These are phyloP conservation scores for Samia ricini DNA, from an alignment of 1,140 invertebrate species.

Conservation along the genomic window DNA sequence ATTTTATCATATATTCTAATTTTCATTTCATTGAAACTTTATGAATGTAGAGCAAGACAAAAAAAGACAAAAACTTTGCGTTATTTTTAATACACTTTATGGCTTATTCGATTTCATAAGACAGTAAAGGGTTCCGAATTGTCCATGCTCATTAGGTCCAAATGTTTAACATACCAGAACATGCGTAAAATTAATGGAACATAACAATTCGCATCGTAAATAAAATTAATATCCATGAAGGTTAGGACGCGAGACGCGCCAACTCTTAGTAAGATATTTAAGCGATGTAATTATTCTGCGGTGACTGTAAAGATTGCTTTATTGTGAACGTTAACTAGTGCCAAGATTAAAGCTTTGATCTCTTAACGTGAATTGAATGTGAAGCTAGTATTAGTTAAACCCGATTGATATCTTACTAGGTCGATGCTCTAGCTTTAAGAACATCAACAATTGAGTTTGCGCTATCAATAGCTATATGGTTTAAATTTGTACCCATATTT, in stretches of 20 bases:
- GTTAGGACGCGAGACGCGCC: constrained; percentile 20
- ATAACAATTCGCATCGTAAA: constrained; percentile 28
- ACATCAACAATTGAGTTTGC: constrained; percentile 18
- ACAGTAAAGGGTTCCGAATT: constrained; percentile 14
- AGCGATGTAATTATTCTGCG: constrained; percentile 20
- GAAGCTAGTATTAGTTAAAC: constrained; percentile 42
- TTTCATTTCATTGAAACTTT: not conserved
- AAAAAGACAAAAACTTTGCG: constrained; percentile 6
- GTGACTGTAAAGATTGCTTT: constrained; percentile 24
- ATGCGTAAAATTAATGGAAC: constrained; percentile 34
- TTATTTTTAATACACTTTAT: constrained; percentile 12
- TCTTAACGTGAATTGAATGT: constrained; percentile 31
- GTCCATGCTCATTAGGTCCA: constrained; percentile 8
- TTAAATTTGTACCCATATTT: no score
- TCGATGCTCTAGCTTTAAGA: constrained; percentile 23
- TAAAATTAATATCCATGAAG: constrained; percentile 27
- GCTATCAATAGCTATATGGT: no score
- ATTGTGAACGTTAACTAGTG: constrained; percentile 30
- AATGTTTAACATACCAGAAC: constrained; percentile 23
- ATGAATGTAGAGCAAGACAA: not conserved
- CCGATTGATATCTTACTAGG: constrained; percentile 60
- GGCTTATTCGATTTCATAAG: constrained; percentile 14
- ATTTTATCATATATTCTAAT: not conserved
- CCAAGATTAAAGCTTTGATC: constrained; percentile 55
- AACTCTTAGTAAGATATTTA: constrained; percentile 19